These are phyloP conservation scores for Caerostris darwini DNA, from an alignment of 1,140 invertebrate species.

Conservation along the genomic window DNA sequence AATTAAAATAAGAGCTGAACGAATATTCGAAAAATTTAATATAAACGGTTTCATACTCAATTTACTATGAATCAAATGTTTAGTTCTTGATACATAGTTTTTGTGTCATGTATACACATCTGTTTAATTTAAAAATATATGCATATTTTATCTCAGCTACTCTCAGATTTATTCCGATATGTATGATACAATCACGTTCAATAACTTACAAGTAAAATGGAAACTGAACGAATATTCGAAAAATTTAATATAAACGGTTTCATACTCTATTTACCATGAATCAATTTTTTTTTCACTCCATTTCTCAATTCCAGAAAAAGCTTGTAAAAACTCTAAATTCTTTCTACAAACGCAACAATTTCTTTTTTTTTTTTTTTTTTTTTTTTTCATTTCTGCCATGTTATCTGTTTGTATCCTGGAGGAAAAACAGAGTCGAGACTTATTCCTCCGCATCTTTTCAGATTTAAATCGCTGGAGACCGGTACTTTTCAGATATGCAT, in stretches of 20 bases:
- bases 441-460: neutral
- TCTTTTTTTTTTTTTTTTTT: constrained; percentile 36
- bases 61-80: neutral
- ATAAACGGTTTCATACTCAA: constrained; percentile 5
- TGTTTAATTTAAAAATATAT: too few relatives aligned
- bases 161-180: too few relatives aligned
- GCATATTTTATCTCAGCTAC: too few relatives aligned
- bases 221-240: neutral
- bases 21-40: constrained; percentile 9
- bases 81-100: neutral
- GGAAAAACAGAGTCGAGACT: constrained; percentile 30
- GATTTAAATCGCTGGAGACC: constrained; percentile 19
- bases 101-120: too few relatives aligned
- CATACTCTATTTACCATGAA: neutral
- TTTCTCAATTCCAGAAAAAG: neutral
- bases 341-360: constrained; percentile 11
- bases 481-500: neutral
- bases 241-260: constrained; percentile 28
- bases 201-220: neutral
- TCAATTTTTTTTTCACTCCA: neutral
- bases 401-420: constrained; percentile 50
- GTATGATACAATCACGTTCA: neutral
- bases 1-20: neutral
- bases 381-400: neutral
- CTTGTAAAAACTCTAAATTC: neutral